Evolutionary conservation across 2,797 vertebrate species (phyloP).

Genomic region (Xiphorhynchus erythropygius): DNA sequence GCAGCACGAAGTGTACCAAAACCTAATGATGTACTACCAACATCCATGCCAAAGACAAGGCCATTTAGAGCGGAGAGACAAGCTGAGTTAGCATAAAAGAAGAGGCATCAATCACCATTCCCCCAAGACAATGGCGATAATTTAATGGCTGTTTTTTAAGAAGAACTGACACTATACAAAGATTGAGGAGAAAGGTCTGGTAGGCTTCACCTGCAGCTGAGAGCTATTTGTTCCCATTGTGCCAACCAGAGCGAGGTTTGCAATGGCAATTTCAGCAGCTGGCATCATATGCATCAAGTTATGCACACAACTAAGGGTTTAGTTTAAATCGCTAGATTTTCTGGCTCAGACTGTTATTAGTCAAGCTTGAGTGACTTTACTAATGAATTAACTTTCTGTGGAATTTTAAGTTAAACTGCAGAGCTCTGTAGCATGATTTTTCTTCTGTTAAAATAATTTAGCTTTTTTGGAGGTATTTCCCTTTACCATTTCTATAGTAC

Average conservation of each 20-base stretch:
- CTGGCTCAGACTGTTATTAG: slow-evolving; percentile 2
- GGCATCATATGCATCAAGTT: slow-evolving; percentile 43
- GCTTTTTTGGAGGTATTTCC: neutral
- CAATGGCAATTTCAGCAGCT: slow-evolving; percentile 55
- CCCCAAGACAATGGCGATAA: slow-evolving; percentile 64
- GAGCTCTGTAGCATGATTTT: neutral
- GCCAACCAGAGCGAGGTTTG: slow-evolving; percentile 17
- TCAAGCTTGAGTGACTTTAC: slow-evolving; percentile 24
- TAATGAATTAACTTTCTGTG: slow-evolving; percentile 20
- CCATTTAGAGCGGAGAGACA: slow-evolving; percentile 46
- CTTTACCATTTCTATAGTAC: neutral
- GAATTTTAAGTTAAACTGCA: neutral
- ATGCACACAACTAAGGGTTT: neutral
- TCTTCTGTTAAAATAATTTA: neutral
- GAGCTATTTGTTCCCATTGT: slow-evolving; percentile 63
- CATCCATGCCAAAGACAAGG: slow-evolving; percentile 27
- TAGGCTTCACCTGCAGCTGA: slow-evolving; percentile 70
- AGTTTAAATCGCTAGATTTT: slow-evolving; percentile 34
- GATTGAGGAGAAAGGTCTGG: slow-evolving; percentile 55
- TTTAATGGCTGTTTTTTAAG: slow-evolving; percentile 67
- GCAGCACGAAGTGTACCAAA: neutral
- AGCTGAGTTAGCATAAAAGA: slow-evolving; percentile 60
- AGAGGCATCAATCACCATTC: slow-evolving; percentile 62
- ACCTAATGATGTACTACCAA: slow-evolving; percentile 38
- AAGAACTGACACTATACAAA: slow-evolving; percentile 54